A percentile compares a stretch with the other conserved stretches of the same genome.
Conservation (phyloP, 2,797 vertebrate genomes). For the Philypnodon macrostomus region DNA sequence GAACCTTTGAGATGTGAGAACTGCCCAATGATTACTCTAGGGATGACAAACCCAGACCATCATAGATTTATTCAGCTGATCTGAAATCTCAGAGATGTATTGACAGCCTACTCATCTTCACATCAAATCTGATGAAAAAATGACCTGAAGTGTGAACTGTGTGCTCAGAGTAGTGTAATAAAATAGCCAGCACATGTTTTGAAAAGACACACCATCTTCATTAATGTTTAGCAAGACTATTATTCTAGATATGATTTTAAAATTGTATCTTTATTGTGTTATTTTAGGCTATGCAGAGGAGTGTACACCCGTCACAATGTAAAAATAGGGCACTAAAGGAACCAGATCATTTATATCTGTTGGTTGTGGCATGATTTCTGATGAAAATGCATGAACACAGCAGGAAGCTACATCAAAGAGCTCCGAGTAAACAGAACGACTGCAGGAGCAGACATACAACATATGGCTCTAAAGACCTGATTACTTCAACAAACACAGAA, state of each 20-base stretch:
- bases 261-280: too few species aligned
- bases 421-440: background rate
- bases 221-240: background rate
- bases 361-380: slow-evolving; percentile 4
- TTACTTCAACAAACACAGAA: too few species aligned
- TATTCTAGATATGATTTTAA: too few species aligned
- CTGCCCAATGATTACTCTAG: slow-evolving; percentile 25
- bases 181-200: background rate
- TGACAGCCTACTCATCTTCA: slow-evolving; percentile 27
- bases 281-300: background rate
- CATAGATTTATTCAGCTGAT: slow-evolving; percentile 24
- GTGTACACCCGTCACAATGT: background rate
- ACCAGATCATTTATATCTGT: background rate
- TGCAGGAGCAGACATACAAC: background rate
- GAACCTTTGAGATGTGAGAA: slow-evolving; percentile 19
- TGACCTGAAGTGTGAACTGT: slow-evolving; percentile 22
- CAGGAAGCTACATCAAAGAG: slow-evolving; percentile 15
- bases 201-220: background rate
- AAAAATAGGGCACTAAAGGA: background rate
- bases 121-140: slow-evolving; percentile 39
- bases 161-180: background rate
- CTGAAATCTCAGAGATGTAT: slow-evolving; percentile 30
- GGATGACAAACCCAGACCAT: slow-evolving; percentile 31
- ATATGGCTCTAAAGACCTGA: background rate
- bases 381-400: slow-evolving; percentile 21